These are phyloP conservation scores for Archips crataeganus DNA, from an alignment of 2,888 invertebrate species.

Conservation along the genomic window DNA sequence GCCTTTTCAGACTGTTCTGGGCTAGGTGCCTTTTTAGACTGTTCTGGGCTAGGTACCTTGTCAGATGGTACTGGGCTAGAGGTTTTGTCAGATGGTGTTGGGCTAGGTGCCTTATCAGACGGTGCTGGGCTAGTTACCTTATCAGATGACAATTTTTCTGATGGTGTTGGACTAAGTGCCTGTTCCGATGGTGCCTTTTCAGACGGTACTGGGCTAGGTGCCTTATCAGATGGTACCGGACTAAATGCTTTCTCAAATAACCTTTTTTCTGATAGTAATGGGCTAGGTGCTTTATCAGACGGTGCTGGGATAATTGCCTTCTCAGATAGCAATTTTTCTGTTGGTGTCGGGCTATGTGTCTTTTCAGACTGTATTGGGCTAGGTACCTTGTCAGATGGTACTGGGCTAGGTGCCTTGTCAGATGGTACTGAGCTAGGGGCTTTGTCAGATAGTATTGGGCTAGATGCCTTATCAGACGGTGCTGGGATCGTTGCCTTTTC, in stretches of 20 bases:
- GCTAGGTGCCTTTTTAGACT: too few species aligned
- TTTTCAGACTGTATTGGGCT: slow-evolving; percentile 1
- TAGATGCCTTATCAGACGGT: slow-evolving; percentile 22
- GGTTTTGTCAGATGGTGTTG: neutral
- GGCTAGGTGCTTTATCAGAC: slow-evolving; percentile 40
- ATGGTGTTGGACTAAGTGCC: neutral
- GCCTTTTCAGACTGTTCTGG: too few species aligned
- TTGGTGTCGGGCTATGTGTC: neutral
- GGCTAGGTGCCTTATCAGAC: slow-evolving; percentile 13
- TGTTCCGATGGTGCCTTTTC: slow-evolving; percentile 21
- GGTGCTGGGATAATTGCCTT: neutral
- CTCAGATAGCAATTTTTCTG: neutral
- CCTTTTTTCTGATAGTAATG: neutral
- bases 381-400: neutral
- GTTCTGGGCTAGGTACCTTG: slow-evolving; percentile 11
- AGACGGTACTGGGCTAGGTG: slow-evolving; percentile 1
- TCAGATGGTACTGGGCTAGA: neutral
- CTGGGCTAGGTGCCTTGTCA: slow-evolving; percentile 8
- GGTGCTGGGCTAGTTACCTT: slow-evolving; percentile 21
- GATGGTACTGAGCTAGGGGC: neutral
- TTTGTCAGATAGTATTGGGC: slow-evolving; percentile 16
- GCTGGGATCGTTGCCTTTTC: slow-evolving; percentile 18
- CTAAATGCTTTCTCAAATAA: neutral
- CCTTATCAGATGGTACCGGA: slow-evolving; percentile 1
- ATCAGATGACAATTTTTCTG: slow-evolving; percentile 26